Evolutionary conservation across 2,888 invertebrate species (phyloP).

Genomic region (Dugesia japonica): DNA sequence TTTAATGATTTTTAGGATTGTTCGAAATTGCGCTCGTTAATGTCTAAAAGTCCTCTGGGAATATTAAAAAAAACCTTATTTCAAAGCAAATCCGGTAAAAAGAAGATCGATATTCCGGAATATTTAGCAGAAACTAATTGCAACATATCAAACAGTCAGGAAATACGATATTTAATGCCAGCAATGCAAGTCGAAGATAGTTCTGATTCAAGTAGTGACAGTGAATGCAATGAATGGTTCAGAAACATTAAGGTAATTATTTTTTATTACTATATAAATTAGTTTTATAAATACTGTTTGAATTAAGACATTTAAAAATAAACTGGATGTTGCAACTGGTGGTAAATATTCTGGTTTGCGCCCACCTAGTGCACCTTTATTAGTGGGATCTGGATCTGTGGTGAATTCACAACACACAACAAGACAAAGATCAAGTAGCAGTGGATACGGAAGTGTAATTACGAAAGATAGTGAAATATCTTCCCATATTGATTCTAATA

Average conservation of each 20-base stretch:
- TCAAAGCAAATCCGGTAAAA: neutral
- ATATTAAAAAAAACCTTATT: conserved; percentile 10
- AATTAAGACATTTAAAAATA: neutral
- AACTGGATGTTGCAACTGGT: neutral
- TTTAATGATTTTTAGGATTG: neutral
- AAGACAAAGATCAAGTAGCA: neutral
- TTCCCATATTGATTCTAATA: conserved; percentile 4
- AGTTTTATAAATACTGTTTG: neutral
- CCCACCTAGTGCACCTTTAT: neutral
- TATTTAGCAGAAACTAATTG: neutral
- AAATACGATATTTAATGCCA: neutral
- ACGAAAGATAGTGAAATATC: conserved; percentile 15
- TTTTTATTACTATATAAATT: no score
- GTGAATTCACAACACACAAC: neutral
- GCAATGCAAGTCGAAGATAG: neutral
- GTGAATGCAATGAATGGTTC: conserved; percentile 16
- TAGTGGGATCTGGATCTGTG: neutral
- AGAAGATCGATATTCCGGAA: neutral
- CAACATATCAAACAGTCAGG: neutral
- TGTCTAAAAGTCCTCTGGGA: conserved; percentile 20
- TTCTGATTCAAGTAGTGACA: neutral
- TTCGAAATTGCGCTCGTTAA: conserved; percentile 1
- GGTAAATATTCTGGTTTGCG: neutral
- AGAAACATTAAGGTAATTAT: neutral
- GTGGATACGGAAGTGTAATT: neutral